phyloP scores from a whole-genome alignment of 2,888 invertebrate genomes.

The Coleophora flavipennella region DNA sequence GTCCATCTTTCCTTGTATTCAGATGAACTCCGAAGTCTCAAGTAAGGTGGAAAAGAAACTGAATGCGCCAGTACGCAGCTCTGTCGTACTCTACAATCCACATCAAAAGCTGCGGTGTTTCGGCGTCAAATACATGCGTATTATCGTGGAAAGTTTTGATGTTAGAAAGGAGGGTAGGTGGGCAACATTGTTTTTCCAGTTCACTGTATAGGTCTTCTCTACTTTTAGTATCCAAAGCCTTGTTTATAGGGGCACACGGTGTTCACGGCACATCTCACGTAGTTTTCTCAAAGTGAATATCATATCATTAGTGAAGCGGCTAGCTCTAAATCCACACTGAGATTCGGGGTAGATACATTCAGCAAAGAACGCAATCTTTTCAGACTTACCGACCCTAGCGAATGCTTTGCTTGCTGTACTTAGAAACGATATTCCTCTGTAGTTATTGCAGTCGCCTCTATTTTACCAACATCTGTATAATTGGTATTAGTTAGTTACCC shows the following conservation, averaged over 20 bases:
- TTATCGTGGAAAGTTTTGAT: conserved; percentile 3
- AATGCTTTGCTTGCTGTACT: not conserved
- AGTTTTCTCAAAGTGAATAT: conserved; percentile 1
- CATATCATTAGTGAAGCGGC: not conserved
- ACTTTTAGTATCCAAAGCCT: conserved; percentile 3
- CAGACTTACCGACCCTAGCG: not conserved
- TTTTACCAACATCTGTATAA: too few relatives aligned
- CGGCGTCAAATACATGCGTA: conserved; percentile 2
- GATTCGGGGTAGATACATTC: not conserved
- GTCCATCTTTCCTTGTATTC: not conserved
- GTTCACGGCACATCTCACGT: conserved; percentile 3
- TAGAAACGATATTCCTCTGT: conserved; percentile 1
- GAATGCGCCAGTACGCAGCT: not conserved
- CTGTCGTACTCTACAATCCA: conserved; percentile 3
- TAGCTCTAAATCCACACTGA: not conserved
- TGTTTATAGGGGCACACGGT: conserved; percentile 1
- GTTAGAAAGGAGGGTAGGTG: conserved; percentile 1
- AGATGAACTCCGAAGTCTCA: too few relatives aligned
- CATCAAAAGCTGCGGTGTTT: too few relatives aligned
- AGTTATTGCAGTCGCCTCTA: too few relatives aligned
- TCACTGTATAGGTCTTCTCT: not conserved
- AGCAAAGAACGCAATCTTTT: not conserved
- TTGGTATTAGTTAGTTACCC: too few relatives aligned
- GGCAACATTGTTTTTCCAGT: conserved; percentile 1
- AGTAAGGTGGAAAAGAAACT: not conserved